Conservation (phyloP, 2,888 invertebrate genomes). For the Ypsolopha sequella region DNA sequence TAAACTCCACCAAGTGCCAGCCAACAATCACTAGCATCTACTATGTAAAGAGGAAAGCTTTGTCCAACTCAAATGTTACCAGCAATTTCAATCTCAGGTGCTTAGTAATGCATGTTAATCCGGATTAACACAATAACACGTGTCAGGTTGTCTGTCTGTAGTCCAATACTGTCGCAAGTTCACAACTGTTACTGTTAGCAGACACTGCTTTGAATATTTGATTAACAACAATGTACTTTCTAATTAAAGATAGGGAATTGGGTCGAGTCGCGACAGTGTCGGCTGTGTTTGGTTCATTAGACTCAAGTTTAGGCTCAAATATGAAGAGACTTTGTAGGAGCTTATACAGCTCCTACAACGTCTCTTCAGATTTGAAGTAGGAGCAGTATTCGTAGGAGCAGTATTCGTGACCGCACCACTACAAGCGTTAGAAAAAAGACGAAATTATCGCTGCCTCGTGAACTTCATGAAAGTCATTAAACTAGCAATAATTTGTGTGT, state of each 20-base stretch:
- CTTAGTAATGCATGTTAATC: too few species aligned
- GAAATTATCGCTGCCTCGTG: background rate
- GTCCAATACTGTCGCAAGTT: background rate
- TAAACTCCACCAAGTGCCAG: too few species aligned
- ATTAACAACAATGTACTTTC: constrained; percentile 33
- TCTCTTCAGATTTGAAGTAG: too few species aligned
- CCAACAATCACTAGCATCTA: too few species aligned
- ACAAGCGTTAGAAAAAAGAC: background rate
- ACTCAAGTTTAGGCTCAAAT: background rate
- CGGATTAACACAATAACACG: too few species aligned
- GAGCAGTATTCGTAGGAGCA: too few species aligned
- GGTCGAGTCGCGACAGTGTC: constrained; percentile 9
- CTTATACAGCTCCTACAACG: too few species aligned
- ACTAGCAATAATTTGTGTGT: too few species aligned
- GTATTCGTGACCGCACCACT: background rate
- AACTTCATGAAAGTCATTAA: background rate
- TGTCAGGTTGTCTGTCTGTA: background rate
- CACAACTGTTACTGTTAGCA: background rate
- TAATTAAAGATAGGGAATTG: constrained; percentile 31
- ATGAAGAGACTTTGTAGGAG: background rate
- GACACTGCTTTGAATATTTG: constrained; percentile 40
- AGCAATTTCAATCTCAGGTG: too few species aligned
- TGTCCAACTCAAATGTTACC: too few species aligned
- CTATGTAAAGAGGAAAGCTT: too few species aligned
- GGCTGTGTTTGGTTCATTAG: background rate